Conservation (phyloP, 2,888 invertebrate species). For the Marasmarcha lunaedactyla region DNA sequence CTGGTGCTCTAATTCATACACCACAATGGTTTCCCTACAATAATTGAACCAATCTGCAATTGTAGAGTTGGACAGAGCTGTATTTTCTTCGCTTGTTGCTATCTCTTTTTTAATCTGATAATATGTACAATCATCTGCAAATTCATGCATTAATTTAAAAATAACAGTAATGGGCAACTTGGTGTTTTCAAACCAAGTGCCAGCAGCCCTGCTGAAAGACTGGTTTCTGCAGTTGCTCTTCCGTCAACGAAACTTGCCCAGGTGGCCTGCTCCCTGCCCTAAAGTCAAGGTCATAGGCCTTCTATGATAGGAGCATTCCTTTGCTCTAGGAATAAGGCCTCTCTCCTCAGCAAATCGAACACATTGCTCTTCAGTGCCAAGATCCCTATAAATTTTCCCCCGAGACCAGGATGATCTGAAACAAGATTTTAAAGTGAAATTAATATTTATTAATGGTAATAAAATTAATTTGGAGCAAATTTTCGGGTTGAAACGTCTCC, state of each 20-base stretch:
- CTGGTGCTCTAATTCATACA: background rate
- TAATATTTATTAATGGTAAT: too few species aligned
- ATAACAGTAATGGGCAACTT: background rate
- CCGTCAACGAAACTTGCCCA: background rate
- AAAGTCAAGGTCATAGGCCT: background rate
- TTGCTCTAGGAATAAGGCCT: background rate
- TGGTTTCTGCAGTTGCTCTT: background rate
- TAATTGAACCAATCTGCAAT: too few species aligned
- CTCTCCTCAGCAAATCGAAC: slow-evolving; percentile 3
- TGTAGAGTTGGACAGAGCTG: too few species aligned
- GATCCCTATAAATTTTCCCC: background rate
- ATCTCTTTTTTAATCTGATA: too few species aligned
- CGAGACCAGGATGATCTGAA: slow-evolving; percentile 1
- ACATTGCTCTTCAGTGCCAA: slow-evolving; percentile 2
- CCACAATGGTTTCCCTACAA: too few species aligned
- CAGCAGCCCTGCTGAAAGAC: background rate
- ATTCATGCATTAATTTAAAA: slow-evolving; percentile 4
- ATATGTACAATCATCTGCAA: background rate
- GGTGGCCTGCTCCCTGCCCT: too few species aligned
- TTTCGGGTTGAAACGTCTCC: too few species aligned
- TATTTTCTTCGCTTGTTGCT: too few species aligned
- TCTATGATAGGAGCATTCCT: background rate
- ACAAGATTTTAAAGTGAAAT: background rate
- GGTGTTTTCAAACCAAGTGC: slow-evolving; percentile 4
- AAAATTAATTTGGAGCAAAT: too few species aligned